A percentile compares a stretch with the other conserved stretches of the same genome.
Conservation (phyloP, 2,888 invertebrate species). For the Ornithoptera priamus region DNA sequence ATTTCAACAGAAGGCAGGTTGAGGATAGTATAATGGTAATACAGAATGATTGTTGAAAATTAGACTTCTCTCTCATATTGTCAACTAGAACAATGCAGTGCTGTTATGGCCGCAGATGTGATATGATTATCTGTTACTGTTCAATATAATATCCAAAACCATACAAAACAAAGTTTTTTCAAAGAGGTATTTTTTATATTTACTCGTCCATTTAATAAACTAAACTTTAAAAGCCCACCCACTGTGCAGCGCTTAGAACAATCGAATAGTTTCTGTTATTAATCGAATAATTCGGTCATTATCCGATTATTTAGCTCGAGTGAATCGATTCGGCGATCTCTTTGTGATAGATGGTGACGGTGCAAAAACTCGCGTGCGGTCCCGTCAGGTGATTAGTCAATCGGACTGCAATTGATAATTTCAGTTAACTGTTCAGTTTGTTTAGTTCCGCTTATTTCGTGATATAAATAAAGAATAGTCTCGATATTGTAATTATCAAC, state of each 20-base stretch:
- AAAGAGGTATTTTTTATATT: not conserved
- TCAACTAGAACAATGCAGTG: too few species aligned
- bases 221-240: constrained; percentile 53
- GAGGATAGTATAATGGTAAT: too few species aligned
- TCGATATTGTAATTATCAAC: not conserved
- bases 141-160: not conserved
- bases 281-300: constrained; percentile 34
- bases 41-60: too few species aligned
- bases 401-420: constrained; percentile 48
- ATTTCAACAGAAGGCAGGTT: too few species aligned
- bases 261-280: constrained; percentile 44
- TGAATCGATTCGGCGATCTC: constrained; percentile 63
- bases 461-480: not conserved
- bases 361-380: constrained; percentile 50
- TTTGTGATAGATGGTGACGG: constrained; percentile 64
- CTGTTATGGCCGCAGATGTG: too few species aligned
- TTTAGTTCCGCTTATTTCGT: not conserved
- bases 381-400: constrained; percentile 57
- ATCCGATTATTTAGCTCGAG: constrained; percentile 69
- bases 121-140: not conserved
- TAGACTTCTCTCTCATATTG: too few species aligned
- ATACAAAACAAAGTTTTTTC: not conserved
- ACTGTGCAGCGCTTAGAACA: constrained; percentile 56
- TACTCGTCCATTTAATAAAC: not conserved
- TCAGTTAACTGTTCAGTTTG: constrained; percentile 10